Base-by-base conservation (phyloP, 1,140 invertebrate genomes). In the Sycophaga agraensis region DNA sequence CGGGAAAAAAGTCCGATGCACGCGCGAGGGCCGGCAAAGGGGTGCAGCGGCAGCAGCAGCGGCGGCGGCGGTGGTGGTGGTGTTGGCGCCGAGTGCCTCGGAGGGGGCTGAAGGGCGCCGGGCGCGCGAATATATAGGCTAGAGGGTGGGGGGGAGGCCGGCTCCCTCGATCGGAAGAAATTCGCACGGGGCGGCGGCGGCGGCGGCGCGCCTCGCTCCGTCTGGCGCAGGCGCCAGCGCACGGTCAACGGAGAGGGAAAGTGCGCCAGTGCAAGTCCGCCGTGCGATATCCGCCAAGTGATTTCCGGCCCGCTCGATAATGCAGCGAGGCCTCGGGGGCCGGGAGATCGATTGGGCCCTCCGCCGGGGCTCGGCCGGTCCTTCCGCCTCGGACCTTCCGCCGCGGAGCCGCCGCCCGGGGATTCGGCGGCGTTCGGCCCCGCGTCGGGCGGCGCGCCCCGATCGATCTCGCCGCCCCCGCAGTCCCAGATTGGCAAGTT, bases 231-330 rank as follows among this genome's bases (percentile, higher is more conserved):
- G 49, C 35, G 35, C 34, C 19, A 39, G 42, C 19, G 48, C 48
- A 28, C 49, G 58, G 58, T 53, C 58, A 60, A 60, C 28, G 4
- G 49, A 60, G 53, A 60, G 58, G 58, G 49, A 60, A 60, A 60
- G 58, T 60, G 49, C 28, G 37, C 37, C 45, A 24, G 19, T 40
- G 46, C 4, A 28, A 56, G 53, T 35, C 40, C 28, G 40, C 46
- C 22, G 39, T 39, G 50, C 35, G 50, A 49, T 53, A 53, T 53
- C 22, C 50, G 51, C 50, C 40, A 31, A 34, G 57, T 39, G 49
- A 60, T 53, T 45, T 53, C 49, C 39, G 39, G 58, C 48, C 3
- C 16, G 11, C 16, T 21, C 16, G n/a, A 46, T 46, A 57, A 43
- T 43, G 53, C 40, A 43, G 42, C 17, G 42, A n/a, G n/a, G n/a